Conservation (phyloP, 2,113 vertebrate species). For the Lepisosteus oculatus region DNA sequence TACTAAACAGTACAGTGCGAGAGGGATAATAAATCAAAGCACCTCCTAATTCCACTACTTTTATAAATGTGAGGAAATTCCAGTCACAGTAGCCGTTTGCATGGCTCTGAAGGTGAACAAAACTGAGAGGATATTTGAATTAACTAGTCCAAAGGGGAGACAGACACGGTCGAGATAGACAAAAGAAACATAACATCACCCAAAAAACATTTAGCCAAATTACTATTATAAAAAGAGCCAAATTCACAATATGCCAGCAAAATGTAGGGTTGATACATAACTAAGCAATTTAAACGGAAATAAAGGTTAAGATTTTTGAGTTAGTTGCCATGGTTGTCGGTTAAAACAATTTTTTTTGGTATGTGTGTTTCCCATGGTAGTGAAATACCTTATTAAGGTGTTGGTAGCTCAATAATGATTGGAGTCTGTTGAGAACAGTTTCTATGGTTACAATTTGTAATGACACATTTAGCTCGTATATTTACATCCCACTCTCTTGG, state of each 20-base stretch:
- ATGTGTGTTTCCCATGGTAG: conserved; percentile 6
- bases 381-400: conserved; percentile 43
- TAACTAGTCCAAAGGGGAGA: too few relatives aligned
- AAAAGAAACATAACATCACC: background rate
- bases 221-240: background rate
- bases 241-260: background rate
- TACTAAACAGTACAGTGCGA: too few relatives aligned
- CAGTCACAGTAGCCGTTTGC: too few relatives aligned
- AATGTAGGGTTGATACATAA: conserved; percentile 1
- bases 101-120: too few relatives aligned
- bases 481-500: conserved; percentile 61
- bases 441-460: conserved; percentile 51
- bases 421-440: conserved; percentile 46
- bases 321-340: conserved; percentile 10
- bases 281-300: background rate
- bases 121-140: too few relatives aligned
- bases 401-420: conserved; percentile 37
- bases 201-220: background rate
- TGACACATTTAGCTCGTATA: conserved; percentile 48
- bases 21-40: too few relatives aligned
- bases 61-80: too few relatives aligned
- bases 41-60: too few relatives aligned
- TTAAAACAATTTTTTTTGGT: conserved; percentile 10
- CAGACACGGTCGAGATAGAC: background rate
- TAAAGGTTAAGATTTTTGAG: background rate